Evolutionary conservation across 2,888 invertebrate genomes (phyloP), one percentile per base, ranked within the genome.

Genomic region (Trileptium ribeirensis): DNA sequence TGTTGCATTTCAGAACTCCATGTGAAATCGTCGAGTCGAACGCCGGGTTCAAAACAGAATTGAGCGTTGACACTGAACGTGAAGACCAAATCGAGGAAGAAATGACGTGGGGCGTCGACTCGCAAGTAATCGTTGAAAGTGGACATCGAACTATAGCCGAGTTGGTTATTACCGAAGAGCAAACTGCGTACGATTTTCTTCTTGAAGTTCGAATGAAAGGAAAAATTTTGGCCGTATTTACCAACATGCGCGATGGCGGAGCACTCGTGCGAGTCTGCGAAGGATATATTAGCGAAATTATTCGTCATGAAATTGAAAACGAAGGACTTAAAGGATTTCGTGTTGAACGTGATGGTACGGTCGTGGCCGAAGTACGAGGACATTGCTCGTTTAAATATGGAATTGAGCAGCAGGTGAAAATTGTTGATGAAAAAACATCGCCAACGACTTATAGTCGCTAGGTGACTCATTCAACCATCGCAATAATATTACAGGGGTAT

Each of bases 361-460:
- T 85, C 79, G 82, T 83, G 67, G 85, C 86, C 83, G 85, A 86
- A 67, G 88, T 88, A 0, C 83, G 85, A 34, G 89, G 89, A 1
- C 84, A 85, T n/a, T 89, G 89, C 84, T 87, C 87, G 82, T 89
- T 89, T 86, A 85, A 88, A 39, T 89, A 88, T 83, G 89, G 89
- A 29, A 86, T 89, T 74, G 88, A 89, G 82, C 89, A 89, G 83
- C 87, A 88, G 79, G 88, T 89, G 24, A 85, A 86, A 70, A 86
- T 89, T 70, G 87, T 86, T 77, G 87, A 89, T 24, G 8, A 51
- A 24, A 51, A 51, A 24, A 8, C 51, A 51, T n/a, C n/a, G n/a
- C n/a, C n/a, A n/a, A n/a, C n/a, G n/a, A n/a, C n/a, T n/a, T n/a
- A n/a, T n/a, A n/a, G n/a, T n/a, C n/a, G n/a, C n/a, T n/a, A n/a